Percentiles rank a stretch among this genome's conserved stretches.
Conservation (phyloP, 1,140 invertebrate species). For the Philaenus spumarius region DNA sequence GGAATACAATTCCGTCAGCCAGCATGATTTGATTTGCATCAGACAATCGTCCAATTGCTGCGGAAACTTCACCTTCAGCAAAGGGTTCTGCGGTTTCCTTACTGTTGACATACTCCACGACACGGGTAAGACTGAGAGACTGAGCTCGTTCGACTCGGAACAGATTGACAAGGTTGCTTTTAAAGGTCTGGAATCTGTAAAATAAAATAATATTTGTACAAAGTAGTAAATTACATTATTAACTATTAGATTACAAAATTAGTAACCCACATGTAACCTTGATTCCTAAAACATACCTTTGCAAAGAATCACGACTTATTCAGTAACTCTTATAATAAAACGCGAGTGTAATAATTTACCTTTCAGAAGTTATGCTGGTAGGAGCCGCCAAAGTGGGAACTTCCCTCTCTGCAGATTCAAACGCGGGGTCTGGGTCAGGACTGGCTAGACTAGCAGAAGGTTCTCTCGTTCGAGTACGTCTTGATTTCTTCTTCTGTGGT, state of each 20-base stretch:
- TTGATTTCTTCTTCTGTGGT: conserved; percentile 19
- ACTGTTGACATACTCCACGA: conserved; percentile 54
- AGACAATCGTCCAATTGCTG: conserved; percentile 76
- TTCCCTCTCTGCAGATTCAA: background rate
- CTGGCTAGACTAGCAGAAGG: background rate
- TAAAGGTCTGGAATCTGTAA: conserved; percentile 57
- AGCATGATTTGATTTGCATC: conserved; percentile 89
- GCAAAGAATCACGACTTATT: no score
- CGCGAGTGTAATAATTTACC: no score
- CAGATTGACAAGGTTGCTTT: conserved; percentile 51
- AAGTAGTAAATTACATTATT: no score
- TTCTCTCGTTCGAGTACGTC: background rate
- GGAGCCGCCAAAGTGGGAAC: background rate
- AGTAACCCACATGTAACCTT: no score
- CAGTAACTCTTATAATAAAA: no score
- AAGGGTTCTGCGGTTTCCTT: conserved; percentile 51
- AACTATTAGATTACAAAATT: no score
- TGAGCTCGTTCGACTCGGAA: conserved; percentile 64
- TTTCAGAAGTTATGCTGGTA: conserved; percentile 21
- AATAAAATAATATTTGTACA: no score
- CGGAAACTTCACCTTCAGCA: conserved; percentile 60
- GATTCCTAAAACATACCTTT: no score
- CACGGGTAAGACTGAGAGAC: conserved; percentile 50
- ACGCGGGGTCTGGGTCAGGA: background rate
- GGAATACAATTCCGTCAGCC: conserved; percentile 78